A percentile compares a stretch with the other conserved stretches of the same genome.
Evolutionary conservation across 1,140 invertebrate genomes (phyloP).

Genomic region (Pogonus chalceus): DNA sequence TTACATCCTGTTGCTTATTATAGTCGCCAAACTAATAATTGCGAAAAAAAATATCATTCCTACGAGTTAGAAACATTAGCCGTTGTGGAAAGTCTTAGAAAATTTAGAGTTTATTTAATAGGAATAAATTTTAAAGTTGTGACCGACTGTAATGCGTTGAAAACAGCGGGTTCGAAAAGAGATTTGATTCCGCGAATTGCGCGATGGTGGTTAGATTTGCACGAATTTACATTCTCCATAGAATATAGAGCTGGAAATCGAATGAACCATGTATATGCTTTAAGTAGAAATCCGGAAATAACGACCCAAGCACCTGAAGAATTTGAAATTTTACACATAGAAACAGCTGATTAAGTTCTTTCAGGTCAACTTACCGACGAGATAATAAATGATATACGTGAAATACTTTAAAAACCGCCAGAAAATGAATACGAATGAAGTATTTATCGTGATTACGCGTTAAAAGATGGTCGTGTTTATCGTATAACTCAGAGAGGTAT

Average conservation of each 20-base stretch:
- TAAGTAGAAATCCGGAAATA: conserved; percentile 13
- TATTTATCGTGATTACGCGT: conserved; percentile 22
- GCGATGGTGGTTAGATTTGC: conserved; percentile 28
- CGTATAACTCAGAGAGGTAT: conserved; percentile 20
- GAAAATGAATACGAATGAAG: conserved; percentile 16
- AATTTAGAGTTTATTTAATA: conserved; percentile 32
- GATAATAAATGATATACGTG: conserved; percentile 10
- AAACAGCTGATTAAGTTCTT: conserved; percentile 16
- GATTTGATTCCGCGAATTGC: conserved; percentile 27
- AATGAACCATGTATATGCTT: conserved; percentile 15
- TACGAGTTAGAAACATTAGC: conserved; percentile 33
- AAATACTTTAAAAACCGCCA: conserved; percentile 14
- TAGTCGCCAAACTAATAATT: conserved; percentile 29
- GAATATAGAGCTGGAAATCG: conserved; percentile 24
- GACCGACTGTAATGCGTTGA: conserved; percentile 31
- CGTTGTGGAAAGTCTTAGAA: conserved; percentile 22
- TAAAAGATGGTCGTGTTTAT: conserved; percentile 24
- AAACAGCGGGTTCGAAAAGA: conserved; percentile 23
- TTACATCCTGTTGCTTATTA: conserved; percentile 17
- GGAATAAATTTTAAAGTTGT: conserved; percentile 31
- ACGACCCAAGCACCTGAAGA: not conserved
- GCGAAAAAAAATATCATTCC: conserved; percentile 27
- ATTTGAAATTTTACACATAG: conserved; percentile 6
- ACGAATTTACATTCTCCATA: conserved; percentile 28
- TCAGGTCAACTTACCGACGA: conserved; percentile 16